A percentile compares a stretch with the other conserved stretches of the same genome.
phyloP scores from a whole-genome alignment of 2,797 vertebrate genomes.

The Aulostomus chinensis region DNA sequence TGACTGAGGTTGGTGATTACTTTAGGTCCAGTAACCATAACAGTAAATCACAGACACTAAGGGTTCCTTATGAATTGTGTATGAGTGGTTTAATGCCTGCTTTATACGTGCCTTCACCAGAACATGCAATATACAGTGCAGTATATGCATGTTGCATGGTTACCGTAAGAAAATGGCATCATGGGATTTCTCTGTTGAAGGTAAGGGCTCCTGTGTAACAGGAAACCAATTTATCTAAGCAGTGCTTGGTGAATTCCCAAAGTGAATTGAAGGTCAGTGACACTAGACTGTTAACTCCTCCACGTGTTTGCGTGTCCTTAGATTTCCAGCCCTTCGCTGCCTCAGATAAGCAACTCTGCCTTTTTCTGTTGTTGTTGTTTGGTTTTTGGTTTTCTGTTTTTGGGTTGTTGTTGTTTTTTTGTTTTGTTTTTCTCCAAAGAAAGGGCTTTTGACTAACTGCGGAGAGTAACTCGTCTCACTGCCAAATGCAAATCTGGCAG shows the following conservation, averaged over 20 bases:
- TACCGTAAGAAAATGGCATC: constrained; percentile 37
- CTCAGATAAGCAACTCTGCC: constrained; percentile 60
- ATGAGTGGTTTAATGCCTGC: constrained; percentile 37
- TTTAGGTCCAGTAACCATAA: background rate
- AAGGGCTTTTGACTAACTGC: constrained; percentile 67
- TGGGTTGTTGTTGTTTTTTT: no score
- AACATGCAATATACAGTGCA: constrained; percentile 53
- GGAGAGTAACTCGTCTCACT: constrained; percentile 43
- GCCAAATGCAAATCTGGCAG: constrained; percentile 68
- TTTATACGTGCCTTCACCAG: constrained; percentile 38
- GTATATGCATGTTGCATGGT: constrained; percentile 55
- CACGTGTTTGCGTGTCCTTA: constrained; percentile 40
- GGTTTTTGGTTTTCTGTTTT: no score
- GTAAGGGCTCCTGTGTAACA: constrained; percentile 33
- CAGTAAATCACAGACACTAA: constrained; percentile 5
- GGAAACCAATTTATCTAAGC: no score
- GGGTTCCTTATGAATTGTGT: constrained; percentile 20
- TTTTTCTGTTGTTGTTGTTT: no score
- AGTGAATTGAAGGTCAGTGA: constrained; percentile 8
- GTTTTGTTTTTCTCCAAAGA: no score
- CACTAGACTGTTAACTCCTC: constrained; percentile 14
- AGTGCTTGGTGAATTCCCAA: no score
- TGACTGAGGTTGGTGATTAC: background rate
- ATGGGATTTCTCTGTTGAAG: constrained; percentile 40
- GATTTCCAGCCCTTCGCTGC: constrained; percentile 45